Evolutionary conservation across 2,113 vertebrate genomes (phyloP), one percentile per base, ranked within the genome.

Genomic region (Maccullochella peelii): DNA sequence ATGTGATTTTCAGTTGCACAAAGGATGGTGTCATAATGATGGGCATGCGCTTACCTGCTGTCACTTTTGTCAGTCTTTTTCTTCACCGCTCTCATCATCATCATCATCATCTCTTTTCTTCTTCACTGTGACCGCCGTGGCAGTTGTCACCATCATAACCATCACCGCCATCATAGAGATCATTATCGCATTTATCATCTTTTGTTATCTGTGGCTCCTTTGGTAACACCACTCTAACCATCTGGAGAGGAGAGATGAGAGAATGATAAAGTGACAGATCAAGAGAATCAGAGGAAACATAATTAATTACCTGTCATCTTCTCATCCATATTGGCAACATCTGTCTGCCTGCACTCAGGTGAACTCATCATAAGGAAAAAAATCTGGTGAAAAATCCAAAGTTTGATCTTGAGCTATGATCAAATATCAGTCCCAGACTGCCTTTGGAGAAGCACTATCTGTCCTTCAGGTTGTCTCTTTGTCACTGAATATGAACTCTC

Each of bases 241-340:
- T 82, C 86, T 83, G 82, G 81, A 82, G 67, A 77, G 20, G 66
- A 42, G 69, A 67, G 42, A 86, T n/a, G 71, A 82, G 47, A 75
- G 44, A 54, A 79, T 65, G 80, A 77, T 86, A 49, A 72, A 82
- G 62, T 82, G 85, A 83, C 73, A 87, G 70, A 88, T 79, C 68
- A 62, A 82, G 72, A 76, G 65, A 79, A 82, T 82, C 50, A 58
- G 67, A 73, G 71, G 73, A 61, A 79, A 79, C 80, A 76, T 77
- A 62, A 87, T 89, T 49, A 89, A 92, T 85, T 79, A 78, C 69
- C 36, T 87, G 85, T 88, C 88, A 91, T 69, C 77, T 61, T 84
- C 82, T 81, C 77, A 73, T 86, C 85, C 18, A 70, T 69, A 87
- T 77, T 86, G 63, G 80, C 82, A 68, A 14, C 86, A 85, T 86